These are phyloP conservation scores for Sebastes baramenuke DNA, from an alignment of 2,797 vertebrate species.

Conservation along the genomic window DNA sequence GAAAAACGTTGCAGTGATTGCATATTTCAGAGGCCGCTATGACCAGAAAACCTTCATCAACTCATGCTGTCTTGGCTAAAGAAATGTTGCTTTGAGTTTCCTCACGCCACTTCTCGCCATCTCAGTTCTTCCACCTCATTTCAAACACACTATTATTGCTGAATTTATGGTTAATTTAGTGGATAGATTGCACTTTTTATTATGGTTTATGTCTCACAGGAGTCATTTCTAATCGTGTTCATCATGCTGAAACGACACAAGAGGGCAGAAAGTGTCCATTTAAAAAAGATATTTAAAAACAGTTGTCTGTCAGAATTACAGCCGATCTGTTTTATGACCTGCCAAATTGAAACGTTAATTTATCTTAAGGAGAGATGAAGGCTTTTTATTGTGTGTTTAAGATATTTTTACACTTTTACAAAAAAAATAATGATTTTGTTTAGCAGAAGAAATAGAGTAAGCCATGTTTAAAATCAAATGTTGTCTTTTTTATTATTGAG, in stretches of 20 bases:
- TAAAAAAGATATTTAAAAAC: neutral
- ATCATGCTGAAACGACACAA: neutral
- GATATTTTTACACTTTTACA: constrained; percentile 57
- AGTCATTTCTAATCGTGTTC: constrained; percentile 21
- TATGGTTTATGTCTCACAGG: neutral
- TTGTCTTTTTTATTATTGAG: constrained; percentile 43
- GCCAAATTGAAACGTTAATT: constrained; percentile 53
- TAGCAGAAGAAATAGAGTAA: constrained; percentile 41
- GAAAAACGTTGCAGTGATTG: neutral
- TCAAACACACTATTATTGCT: constrained; percentile 34
- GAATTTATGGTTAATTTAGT: constrained; percentile 18
- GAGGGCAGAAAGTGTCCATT: constrained; percentile 5
- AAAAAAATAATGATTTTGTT: constrained; percentile 27
- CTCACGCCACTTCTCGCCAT: neutral
- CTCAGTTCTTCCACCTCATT: constrained; percentile 26
- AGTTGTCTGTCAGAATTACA: neutral
- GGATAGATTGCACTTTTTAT: constrained; percentile 42
- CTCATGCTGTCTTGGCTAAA: neutral
- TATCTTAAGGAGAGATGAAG: constrained; percentile 68
- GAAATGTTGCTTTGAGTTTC: neutral
- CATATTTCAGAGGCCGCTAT: constrained; percentile 5
- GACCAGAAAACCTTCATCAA: constrained; percentile 1
- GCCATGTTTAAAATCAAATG: constrained; percentile 44
- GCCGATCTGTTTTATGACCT: constrained; percentile 2
- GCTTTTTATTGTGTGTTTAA: constrained; percentile 56